Base-by-base conservation (phyloP, 2,888 invertebrate genomes). In the Temnothorax unifasciatus region DNA sequence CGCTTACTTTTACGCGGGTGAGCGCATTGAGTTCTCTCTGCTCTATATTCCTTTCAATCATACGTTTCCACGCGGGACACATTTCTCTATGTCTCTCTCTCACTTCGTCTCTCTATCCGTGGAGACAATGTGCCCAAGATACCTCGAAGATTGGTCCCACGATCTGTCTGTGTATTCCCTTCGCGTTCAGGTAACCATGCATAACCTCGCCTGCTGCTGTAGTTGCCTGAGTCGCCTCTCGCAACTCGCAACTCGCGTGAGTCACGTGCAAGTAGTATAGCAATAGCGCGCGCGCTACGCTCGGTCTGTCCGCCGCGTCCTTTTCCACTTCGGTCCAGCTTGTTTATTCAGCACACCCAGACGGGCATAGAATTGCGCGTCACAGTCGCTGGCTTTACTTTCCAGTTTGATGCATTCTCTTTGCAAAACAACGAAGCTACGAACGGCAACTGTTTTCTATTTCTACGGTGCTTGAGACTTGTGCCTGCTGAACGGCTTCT, bases 341-440 rank as follows among this genome's bases (percentile, higher is more conserved):
- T 82, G 88, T 89, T 89, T 89, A 87, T 87, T 85, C 89, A 86
- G 81, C 25, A 34, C 47, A 83, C 41, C 73, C 83, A 74, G 76
- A 79, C 64, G 84, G 75, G 47, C 63, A 82, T 61, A 73, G 61
- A 83, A 81, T 88, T 41, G 77, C 86, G 74, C 73, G 76, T 76
- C 74, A 88, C 86, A 63, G 68, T 74, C 71, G 73, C 85, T 77
- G 69, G 29, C 41, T 76, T 76, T 83, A 83, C 76, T 84, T 87
- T 89, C 83, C 81, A 75, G 63, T 57, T 73, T 66, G 81, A 66
- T 61, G 88, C 84, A 68, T 68, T 52, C 73, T 34, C 73, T 74
- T 81, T 54, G 44, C 71, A 85, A 88, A 79, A 88, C 88, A 87
- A 87, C 85, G 83, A 63, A 63, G 34, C 61, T 66, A 57, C 73